phyloP scores from a whole-genome alignment of 2,888 invertebrate species.

The Rhagonycha fulva region DNA sequence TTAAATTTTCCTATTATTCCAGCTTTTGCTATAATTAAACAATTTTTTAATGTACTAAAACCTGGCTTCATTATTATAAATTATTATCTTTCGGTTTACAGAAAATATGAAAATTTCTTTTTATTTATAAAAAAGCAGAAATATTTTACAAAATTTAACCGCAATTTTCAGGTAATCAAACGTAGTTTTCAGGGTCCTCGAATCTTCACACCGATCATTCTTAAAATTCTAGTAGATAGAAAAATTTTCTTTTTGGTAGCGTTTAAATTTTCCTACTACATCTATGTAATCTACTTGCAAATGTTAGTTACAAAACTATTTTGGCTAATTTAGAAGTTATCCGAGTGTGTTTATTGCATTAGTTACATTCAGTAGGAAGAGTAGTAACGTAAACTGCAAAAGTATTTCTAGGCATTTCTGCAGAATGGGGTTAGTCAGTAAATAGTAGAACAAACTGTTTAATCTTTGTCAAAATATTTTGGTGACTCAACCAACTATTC shows the following conservation, averaged over 20 bases:
- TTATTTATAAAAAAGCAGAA: no score
- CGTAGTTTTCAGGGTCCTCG: no score
- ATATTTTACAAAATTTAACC: no score
- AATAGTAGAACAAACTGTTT: not conserved
- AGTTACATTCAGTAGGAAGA: not conserved
- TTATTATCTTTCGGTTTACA: no score
- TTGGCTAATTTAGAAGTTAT: not conserved
- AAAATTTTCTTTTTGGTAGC: conserved; percentile 49
- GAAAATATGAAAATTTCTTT: no score
- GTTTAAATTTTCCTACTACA: not conserved
- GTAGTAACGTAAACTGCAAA: not conserved
- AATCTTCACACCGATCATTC: no score
- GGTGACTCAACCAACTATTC: not conserved
- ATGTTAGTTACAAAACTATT: not conserved
- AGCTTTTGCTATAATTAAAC: not conserved
- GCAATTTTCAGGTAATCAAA: no score
- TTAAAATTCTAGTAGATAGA: no score
- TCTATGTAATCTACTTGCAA: not conserved
- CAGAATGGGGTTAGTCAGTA: not conserved
- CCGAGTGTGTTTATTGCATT: not conserved
- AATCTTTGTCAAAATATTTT: not conserved
- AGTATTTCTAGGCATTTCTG: not conserved
- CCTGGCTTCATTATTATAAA: no score
- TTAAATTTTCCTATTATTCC: not conserved
- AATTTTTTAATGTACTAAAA: not conserved